Conservation (phyloP, 2,113 vertebrate genomes). For the Laticauda laticaudata region DNA sequence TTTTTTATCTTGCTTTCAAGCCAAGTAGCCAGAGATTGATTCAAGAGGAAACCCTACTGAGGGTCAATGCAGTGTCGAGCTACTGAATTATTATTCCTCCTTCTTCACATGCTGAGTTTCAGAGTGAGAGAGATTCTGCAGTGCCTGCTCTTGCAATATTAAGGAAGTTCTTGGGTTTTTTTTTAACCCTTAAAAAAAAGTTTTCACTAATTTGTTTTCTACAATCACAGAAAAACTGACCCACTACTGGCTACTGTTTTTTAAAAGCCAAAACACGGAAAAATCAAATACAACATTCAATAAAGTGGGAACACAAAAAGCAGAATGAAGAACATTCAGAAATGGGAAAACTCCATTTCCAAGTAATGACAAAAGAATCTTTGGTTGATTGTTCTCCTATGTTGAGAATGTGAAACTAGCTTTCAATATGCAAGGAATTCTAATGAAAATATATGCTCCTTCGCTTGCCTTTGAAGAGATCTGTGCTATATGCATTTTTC, state of each 20-base stretch:
- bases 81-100: slow-evolving; percentile 24
- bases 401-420: background rate
- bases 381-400: background rate
- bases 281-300: background rate
- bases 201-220: background rate
- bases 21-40: slow-evolving; percentile 27
- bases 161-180: background rate
- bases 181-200: background rate
- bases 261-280: background rate
- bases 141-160: background rate
- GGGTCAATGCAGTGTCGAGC: slow-evolving; percentile 21
- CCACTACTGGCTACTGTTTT: background rate
- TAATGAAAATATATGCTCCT: background rate
- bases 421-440: background rate
- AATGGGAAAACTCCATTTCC: background rate
- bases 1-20: slow-evolving; percentile 25
- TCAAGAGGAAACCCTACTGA: slow-evolving; percentile 31
- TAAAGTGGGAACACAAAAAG: background rate
- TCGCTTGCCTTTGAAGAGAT: background rate
- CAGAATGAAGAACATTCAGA: background rate
- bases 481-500: background rate
- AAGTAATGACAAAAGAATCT: background rate
- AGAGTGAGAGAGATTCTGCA: background rate
- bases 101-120: background rate
- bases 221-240: background rate